phyloP scores from a whole-genome alignment of 2,797 vertebrate species.

The Bovichtus diacanthus region DNA sequence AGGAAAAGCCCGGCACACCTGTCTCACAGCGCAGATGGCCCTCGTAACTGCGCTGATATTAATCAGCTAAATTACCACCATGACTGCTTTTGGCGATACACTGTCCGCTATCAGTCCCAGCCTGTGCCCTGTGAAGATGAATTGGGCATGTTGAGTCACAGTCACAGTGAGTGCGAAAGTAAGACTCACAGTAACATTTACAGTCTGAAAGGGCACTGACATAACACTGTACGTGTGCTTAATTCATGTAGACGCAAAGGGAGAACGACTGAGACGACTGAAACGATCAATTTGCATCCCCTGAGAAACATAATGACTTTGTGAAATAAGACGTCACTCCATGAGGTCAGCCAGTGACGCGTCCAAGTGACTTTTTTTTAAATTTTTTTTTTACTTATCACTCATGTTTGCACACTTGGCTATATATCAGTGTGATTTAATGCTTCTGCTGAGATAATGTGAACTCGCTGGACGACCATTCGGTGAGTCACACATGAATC shows the following conservation, averaged over 20 bases:
- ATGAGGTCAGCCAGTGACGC: slow-evolving; percentile 5
- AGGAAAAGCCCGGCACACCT: slow-evolving; percentile 42
- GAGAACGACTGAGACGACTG: slow-evolving; percentile 1
- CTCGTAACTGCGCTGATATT: slow-evolving; percentile 20
- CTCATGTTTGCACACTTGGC: slow-evolving; percentile 2
- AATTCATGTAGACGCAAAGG: neutral
- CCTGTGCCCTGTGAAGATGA: slow-evolving; percentile 6
- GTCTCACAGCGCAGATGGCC: slow-evolving; percentile 21
- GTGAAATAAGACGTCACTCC: neutral
- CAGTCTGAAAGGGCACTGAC: neutral
- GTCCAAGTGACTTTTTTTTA: neutral
- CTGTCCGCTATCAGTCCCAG: neutral
- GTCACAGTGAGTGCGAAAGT: slow-evolving; percentile 27
- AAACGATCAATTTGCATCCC: neutral
- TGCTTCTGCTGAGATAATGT: slow-evolving; percentile 11
- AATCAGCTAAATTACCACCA: slow-evolving; percentile 32
- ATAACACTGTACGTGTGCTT: neutral
- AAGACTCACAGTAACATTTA: slow-evolving; percentile 21
- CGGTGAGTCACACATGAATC: slow-evolving; percentile 69
- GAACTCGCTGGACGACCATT: slow-evolving; percentile 10
- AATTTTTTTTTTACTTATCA: neutral
- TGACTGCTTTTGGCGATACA: neutral
- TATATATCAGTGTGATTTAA: slow-evolving; percentile 27
- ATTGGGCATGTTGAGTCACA: slow-evolving; percentile 27
- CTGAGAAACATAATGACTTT: neutral